Conservation (phyloP, 2,888 invertebrate genomes). For the Meandrusa payeni region DNA sequence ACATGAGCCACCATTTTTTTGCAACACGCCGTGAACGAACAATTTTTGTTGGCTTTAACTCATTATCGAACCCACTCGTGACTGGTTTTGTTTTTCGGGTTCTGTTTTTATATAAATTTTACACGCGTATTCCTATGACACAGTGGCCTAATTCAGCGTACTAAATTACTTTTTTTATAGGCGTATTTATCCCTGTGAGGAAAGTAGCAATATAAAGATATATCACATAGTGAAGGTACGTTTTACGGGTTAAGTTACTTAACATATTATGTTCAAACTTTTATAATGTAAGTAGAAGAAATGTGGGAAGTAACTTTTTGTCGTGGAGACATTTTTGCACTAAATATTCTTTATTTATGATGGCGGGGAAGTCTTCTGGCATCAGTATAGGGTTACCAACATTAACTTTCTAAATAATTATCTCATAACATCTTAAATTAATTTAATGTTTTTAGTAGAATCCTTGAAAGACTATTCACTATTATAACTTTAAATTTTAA, state of each 20-base stretch:
- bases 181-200: not conserved
- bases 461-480: too few species aligned
- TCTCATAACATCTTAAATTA: too few species aligned
- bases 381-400: not conserved
- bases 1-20: too few species aligned
- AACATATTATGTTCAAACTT: conserved; percentile 13
- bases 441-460: too few species aligned
- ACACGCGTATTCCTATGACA: too few species aligned
- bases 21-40: too few species aligned
- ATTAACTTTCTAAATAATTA: too few species aligned
- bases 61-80: too few species aligned
- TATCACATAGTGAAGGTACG: not conserved
- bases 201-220: not conserved
- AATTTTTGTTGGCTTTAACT: too few species aligned
- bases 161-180: conserved; percentile 2
- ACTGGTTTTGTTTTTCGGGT: too few species aligned
- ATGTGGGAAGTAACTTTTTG: conserved; percentile 24
- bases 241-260: conserved; percentile 15
- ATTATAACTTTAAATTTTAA: too few species aligned
- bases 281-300: conserved; percentile 17
- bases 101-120: too few species aligned
- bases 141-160: not conserved
- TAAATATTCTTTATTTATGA: conserved; percentile 29
- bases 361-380: conserved; percentile 2
- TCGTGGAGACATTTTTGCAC: conserved; percentile 24